Evolutionary conservation across 2,888 invertebrate genomes (phyloP).

Genomic region (Stramonita haemastoma): DNA sequence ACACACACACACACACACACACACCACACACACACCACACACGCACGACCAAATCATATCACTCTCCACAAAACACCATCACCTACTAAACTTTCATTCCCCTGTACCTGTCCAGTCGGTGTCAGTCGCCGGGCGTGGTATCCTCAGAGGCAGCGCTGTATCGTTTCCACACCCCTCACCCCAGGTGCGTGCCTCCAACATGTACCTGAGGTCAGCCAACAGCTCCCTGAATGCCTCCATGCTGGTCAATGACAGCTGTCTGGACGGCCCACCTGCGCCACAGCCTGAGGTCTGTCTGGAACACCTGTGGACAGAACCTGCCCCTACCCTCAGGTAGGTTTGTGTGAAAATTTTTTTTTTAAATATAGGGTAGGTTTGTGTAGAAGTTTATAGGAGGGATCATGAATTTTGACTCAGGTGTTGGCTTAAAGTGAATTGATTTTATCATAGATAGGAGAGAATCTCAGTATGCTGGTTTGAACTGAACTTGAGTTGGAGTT

Average conservation of each 20-base stretch:
- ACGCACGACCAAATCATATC: neutral
- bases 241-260: constrained; percentile 63
- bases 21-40: neutral
- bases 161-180: constrained; percentile 69
- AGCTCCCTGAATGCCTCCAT: constrained; percentile 65
- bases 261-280: constrained; percentile 80
- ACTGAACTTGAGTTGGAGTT: too few relatives aligned
- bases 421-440: too few relatives aligned
- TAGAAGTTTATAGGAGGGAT: too few relatives aligned
- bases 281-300: constrained; percentile 93
- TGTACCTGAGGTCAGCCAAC: constrained; percentile 62
- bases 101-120: constrained; percentile 76
- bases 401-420: too few relatives aligned
- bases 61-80: neutral
- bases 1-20: neutral
- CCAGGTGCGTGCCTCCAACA: constrained; percentile 62
- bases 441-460: too few relatives aligned
- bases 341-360: too few relatives aligned
- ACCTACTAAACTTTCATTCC: neutral
- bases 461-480: too few relatives aligned
- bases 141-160: constrained; percentile 62
- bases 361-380: too few relatives aligned
- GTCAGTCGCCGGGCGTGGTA: constrained; percentile 79
- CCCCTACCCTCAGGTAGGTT: constrained; percentile 73
- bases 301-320: constrained; percentile 89